Evolutionary conservation across 2,797 vertebrate species (phyloP), one percentile per base, ranked within the genome.

Genomic region (Sebastes flavidus): DNA sequence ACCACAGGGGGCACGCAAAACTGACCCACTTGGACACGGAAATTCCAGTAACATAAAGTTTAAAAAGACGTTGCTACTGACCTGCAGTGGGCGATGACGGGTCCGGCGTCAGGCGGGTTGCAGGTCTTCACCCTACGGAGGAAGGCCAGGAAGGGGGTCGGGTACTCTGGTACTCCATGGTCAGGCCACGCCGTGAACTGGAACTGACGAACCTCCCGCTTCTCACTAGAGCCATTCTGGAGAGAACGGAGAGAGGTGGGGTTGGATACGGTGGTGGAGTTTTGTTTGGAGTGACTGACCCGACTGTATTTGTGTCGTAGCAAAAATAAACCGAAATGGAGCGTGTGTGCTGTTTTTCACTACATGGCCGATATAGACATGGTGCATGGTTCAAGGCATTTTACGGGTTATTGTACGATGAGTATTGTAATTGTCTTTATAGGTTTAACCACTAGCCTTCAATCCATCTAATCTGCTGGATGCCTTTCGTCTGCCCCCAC

Each of bases 141-240:
- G 89, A 99, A 99, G n/a, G 98, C 98, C 94, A 99, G 94, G 96
- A 99, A 99, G 0, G 98, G 98, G 0, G 98, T 99, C 0, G 98
- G 98, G 76, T 99, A 99, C 87, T 99, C 98, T 0, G 98, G 98
- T 0, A 99, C 98, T 0, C 98, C 98, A 0, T 99, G 98, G 94
- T 99, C 98, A 0, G 98, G 98, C 98, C 98, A 99, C 0, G 98
- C 98, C 0, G 98, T 99, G 94, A 99, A 99, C 95, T 99, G 98
- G 95, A 99, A 99, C 95, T 99, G 98, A 55, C 98, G 97, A 3
- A 99, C 98, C 86, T 99, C 98, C 0, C 98, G 95, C 87, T 99
- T 99, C 95, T 99, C 98, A 2, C 97, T 99, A 1, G 98, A 99
- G 52, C 98, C 98, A 0, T 98, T 99, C 98, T 99, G 93, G 5